Evolutionary conservation across 2,113 vertebrate species (phyloP).

Genomic region (Malurus alboscapulatus): DNA sequence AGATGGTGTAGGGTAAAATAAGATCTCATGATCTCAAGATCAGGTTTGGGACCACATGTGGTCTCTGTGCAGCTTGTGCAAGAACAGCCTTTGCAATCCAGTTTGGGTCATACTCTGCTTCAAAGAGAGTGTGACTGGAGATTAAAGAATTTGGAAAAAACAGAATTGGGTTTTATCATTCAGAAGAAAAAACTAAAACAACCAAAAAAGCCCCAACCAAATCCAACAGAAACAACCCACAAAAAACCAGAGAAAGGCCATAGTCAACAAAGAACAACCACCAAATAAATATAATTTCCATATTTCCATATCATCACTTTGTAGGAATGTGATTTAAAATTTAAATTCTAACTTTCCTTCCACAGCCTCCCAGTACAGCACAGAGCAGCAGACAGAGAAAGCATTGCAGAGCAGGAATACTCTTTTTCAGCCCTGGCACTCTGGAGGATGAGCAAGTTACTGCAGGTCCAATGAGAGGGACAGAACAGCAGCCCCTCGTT

Average conservation of each 20-base stretch:
- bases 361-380: not conserved
- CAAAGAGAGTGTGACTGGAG: not conserved
- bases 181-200: not conserved
- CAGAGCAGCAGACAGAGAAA: not conserved
- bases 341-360: not conserved
- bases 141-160: not conserved
- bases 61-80: not conserved
- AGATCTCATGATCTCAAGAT: not conserved
- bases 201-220: not conserved
- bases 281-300: not conserved
- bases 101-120: not conserved
- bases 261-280: not conserved
- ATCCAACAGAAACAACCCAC: not conserved
- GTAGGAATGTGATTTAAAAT: not conserved
- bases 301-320: not conserved
- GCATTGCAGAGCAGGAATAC: not conserved
- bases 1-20: not conserved
- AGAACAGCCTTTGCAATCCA: not conserved
- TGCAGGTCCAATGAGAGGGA: not conserved
- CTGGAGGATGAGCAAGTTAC: not conserved
- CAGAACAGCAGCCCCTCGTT: not conserved
- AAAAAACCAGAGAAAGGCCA: not conserved
- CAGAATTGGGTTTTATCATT: not conserved
- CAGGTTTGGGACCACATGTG: not conserved
- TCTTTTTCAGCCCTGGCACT: not conserved